Conservation (phyloP, 2,113 vertebrate genomes). For the Onychostoma macrolepis region DNA sequence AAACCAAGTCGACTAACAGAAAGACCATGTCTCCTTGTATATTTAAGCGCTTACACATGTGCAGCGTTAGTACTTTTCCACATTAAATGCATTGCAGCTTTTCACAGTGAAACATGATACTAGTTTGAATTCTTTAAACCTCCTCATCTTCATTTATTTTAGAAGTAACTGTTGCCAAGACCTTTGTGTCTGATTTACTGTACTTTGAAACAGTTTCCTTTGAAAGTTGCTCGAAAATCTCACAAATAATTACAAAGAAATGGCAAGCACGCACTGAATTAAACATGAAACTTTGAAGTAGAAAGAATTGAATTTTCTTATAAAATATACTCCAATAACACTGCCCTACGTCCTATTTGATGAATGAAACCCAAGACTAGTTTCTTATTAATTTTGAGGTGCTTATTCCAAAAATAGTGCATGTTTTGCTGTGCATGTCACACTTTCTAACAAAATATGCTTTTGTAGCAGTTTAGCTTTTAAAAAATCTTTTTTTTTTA, state of each 20-base stretch:
- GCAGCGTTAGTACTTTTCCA: not conserved
- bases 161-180: not conserved
- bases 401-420: not conserved
- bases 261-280: not conserved
- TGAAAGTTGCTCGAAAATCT: not conserved
- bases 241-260: not conserved
- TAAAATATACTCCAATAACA: not conserved
- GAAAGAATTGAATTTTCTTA: not conserved
- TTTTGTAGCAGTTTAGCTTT: too few species aligned
- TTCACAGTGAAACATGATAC: not conserved
- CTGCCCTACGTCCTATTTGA: not conserved
- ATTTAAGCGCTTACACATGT: constrained; percentile 23
- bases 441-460: too few species aligned
- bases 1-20: constrained; percentile 23
- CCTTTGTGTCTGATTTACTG: not conserved
- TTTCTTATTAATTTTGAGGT: not conserved
- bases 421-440: not conserved
- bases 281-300: not conserved
- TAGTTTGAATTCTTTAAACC: not conserved
- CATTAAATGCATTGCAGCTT: not conserved
- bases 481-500: too few species aligned
- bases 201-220: not conserved
- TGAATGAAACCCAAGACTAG: not conserved
- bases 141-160: not conserved
- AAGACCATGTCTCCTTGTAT: not conserved